Evolutionary conservation across 2,113 vertebrate genomes (phyloP), one percentile per base, ranked within the genome.

Genomic region (Athene cunicularia): DNA sequence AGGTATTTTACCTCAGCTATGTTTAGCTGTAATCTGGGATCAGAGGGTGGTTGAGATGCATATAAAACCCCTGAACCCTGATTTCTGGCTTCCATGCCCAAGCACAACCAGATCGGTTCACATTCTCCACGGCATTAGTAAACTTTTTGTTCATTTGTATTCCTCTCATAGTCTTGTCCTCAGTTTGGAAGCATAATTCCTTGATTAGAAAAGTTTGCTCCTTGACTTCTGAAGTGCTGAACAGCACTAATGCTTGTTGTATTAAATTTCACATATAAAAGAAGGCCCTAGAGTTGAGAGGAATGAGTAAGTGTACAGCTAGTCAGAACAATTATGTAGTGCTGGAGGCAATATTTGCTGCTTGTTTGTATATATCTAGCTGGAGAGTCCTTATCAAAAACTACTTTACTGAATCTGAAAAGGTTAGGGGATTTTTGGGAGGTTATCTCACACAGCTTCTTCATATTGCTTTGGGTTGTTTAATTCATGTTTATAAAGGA

Each of bases 401-500:
- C 77, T 66, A 67, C 90, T 81, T 96, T 85, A 80, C n/a, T 60
- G 80, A 94, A 97, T 93, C 83, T 95, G 86, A 88, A 97, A 95
- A 96, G 89, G 87, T 96, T 97, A 95, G 62, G 43, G 94, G 80
- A 86, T 92, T 92, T 95, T 74, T 19, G 35, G 33, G 71, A 56
- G 80, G 79, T 97, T 97, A 96, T 97, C 95, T 96, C 63, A 88
- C 53, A 70, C 10, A 50, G 75, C 39, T 95, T 92, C 90, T 97
- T 97, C 90, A 72, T 95, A 80, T 94, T 9, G 32, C 92, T 80
- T 96, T 92, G 86, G 92, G 93, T 92, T 22, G 21, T 97, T 93
- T 87, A 89, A 94, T 94, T 96, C 89, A 43, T 14, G 12, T 83
- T 68, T 62, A 37, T 73, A 88, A 91, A 96, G 95, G 95, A 96